phyloP scores from a whole-genome alignment of 2,113 vertebrate species.

The Sylvilagus bachmani region DNA sequence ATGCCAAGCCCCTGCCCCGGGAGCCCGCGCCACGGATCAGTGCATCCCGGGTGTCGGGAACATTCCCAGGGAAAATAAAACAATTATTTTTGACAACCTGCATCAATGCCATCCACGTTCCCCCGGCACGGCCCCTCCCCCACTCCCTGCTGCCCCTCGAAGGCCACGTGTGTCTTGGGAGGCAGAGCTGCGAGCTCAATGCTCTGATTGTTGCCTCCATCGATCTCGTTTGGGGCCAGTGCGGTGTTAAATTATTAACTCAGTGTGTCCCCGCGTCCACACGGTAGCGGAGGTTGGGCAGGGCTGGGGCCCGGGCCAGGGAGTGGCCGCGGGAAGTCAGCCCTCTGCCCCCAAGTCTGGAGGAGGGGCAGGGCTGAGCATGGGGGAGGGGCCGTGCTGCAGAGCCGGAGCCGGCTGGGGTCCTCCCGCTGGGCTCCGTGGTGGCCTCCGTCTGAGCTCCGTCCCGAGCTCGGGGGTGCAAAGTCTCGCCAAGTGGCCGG shows the following conservation, averaged over 20 bases:
- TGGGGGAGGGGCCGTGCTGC: rapidly evolving
- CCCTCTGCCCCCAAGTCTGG: background rate
- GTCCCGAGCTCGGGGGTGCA: rapidly evolving
- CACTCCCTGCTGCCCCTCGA: conserved; percentile 59
- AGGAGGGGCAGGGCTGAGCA: background rate
- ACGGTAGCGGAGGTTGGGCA: conserved; percentile 48
- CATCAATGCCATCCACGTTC: conserved; percentile 91
- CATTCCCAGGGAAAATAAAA: conserved; percentile 91
- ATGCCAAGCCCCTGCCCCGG: background rate
- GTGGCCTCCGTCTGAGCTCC: rapidly evolving
- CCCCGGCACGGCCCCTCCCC: conserved; percentile 15
- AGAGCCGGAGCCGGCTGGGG: no score
- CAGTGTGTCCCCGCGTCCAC: conserved; percentile 87
- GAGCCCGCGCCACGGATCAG: conserved; percentile 87
- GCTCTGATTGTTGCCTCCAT: conserved; percentile 93
- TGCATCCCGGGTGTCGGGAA: conserved; percentile 84
- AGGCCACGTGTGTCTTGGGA: conserved; percentile 90
- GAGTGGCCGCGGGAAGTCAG: background rate
- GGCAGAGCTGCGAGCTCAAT: conserved; percentile 91
- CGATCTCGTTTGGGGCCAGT: conserved; percentile 90
- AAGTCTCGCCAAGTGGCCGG: rapidly evolving
- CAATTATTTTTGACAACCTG: conserved; percentile 95
- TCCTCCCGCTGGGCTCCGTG: rapidly evolving
- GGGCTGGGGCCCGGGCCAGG: background rate
- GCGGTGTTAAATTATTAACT: conserved; percentile 92